Percentiles rank a stretch among this genome's conserved stretches.
phyloP scores from a whole-genome alignment of 2,797 vertebrate genomes.

The Neoniphon sammara region DNA sequence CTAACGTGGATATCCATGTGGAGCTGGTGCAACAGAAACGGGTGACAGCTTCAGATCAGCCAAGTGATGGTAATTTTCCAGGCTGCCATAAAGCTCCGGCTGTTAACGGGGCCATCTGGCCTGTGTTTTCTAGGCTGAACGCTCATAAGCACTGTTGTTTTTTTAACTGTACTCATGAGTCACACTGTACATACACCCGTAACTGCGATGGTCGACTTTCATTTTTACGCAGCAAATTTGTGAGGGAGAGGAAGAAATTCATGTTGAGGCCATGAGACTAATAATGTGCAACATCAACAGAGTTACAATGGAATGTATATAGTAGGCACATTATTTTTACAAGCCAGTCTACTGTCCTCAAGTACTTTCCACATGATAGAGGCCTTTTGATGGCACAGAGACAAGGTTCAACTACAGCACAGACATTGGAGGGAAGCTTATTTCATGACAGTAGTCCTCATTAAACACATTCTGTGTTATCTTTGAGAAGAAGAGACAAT shows the following conservation, averaged over 20 bases:
- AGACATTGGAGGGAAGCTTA: slow-evolving; percentile 47
- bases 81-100: slow-evolving; percentile 62
- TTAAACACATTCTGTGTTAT: slow-evolving; percentile 61
- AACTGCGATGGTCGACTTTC: slow-evolving; percentile 4
- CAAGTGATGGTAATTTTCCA: slow-evolving; percentile 74
- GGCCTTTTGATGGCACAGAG: slow-evolving; percentile 32
- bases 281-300: neutral
- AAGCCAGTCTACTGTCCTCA: neutral
- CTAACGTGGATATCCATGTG: slow-evolving; percentile 26
- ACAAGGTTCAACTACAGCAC: slow-evolving; percentile 26
- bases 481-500: slow-evolving; percentile 70
- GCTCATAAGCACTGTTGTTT: slow-evolving; percentile 52
- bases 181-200: slow-evolving; percentile 14
- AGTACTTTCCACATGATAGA: slow-evolving; percentile 7
- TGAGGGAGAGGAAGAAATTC: slow-evolving; percentile 2
- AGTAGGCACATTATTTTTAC: neutral
- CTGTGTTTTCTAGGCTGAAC: slow-evolving; percentile 49
- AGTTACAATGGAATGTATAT: neutral
- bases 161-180: slow-evolving; percentile 48
- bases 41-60: slow-evolving; percentile 45
- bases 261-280: slow-evolving; percentile 3
- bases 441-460: slow-evolving; percentile 44
- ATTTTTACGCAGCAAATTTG: slow-evolving; percentile 19
- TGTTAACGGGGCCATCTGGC: slow-evolving; percentile 73
- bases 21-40: slow-evolving; percentile 50